Conservation (phyloP, 2,888 invertebrate species). For the Ctenicera cuprea region DNA sequence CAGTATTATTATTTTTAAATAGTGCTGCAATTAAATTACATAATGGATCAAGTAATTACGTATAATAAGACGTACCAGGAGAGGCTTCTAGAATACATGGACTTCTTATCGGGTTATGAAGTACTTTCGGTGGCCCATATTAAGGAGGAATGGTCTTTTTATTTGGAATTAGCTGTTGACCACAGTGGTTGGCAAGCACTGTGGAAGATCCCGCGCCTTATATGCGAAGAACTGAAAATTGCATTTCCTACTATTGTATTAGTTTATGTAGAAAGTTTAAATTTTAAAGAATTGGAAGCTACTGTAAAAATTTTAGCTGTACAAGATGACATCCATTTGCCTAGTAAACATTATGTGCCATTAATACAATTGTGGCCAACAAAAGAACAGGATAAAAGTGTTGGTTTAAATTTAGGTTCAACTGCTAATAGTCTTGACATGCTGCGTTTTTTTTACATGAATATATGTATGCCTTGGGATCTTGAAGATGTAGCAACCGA, state of each 20-base stretch:
- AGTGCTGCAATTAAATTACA: neutral
- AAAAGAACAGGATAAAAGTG: slow-evolving; percentile 75
- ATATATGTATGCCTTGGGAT: slow-evolving; percentile 84
- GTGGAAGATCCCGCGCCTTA: slow-evolving; percentile 81
- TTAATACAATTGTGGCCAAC: slow-evolving; percentile 81
- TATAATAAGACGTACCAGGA: slow-evolving; percentile 77
- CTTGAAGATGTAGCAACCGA: slow-evolving; percentile 77
- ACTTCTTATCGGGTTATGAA: slow-evolving; percentile 72
- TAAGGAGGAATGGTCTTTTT: slow-evolving; percentile 75
- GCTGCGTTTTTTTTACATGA: slow-evolving; percentile 79
- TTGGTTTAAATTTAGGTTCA: slow-evolving; percentile 75
- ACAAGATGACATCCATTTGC: slow-evolving; percentile 79
- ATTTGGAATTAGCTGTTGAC: slow-evolving; percentile 77
- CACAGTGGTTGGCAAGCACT: slow-evolving; percentile 82
- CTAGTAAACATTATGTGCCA: slow-evolving; percentile 77
- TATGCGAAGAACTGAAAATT: slow-evolving; percentile 79
- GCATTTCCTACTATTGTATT: slow-evolving; percentile 80
- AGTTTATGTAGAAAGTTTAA: slow-evolving; percentile 76
- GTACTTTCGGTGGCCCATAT: slow-evolving; percentile 74
- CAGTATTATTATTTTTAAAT: too few species aligned
- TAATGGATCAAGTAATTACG: slow-evolving; percentile 76
- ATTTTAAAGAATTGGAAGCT: slow-evolving; percentile 76
- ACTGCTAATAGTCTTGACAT: slow-evolving; percentile 81
- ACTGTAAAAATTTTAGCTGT: slow-evolving; percentile 78
- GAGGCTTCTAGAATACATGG: slow-evolving; percentile 74